Percentiles rank a stretch among this genome's conserved stretches.
Evolutionary conservation across 2,888 invertebrate genomes (phyloP).

Genomic region (Piscicola geometra): DNA sequence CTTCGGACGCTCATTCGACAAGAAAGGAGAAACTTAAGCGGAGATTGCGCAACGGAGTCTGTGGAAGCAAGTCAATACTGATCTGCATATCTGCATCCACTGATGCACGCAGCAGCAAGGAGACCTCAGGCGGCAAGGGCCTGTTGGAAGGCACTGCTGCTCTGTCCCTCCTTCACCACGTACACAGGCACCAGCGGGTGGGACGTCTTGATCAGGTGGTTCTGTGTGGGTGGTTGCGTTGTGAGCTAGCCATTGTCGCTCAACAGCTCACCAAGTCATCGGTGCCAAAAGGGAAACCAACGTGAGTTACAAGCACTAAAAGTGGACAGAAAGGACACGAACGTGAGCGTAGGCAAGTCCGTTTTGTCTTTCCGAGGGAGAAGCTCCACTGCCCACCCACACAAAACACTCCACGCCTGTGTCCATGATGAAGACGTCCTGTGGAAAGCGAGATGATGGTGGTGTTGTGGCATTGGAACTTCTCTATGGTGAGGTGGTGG

Average conservation of each 20-base stretch:
- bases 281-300: neutral
- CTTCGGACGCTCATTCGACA: no score
- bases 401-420: constrained; percentile 49
- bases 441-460: neutral
- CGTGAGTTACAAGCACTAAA: neutral
- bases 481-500: neutral
- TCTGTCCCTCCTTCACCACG: constrained; percentile 46
- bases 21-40: no score
- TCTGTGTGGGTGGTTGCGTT: constrained; percentile 44
- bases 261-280: neutral
- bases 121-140: constrained; percentile 40
- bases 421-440: constrained; percentile 54
- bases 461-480: neutral
- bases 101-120: no score
- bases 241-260: no score
- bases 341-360: constrained; percentile 55
- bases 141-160: constrained; percentile 42
- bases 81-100: no score
- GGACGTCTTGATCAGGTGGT: constrained; percentile 48
- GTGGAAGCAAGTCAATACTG: no score
- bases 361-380: constrained; percentile 50
- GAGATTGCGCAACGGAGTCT: no score
- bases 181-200: constrained; percentile 49
- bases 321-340: constrained; percentile 41
- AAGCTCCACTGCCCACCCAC: constrained; percentile 52